Evolutionary conservation across 2,888 invertebrate species (phyloP).

Genomic region (Theretra japonica): DNA sequence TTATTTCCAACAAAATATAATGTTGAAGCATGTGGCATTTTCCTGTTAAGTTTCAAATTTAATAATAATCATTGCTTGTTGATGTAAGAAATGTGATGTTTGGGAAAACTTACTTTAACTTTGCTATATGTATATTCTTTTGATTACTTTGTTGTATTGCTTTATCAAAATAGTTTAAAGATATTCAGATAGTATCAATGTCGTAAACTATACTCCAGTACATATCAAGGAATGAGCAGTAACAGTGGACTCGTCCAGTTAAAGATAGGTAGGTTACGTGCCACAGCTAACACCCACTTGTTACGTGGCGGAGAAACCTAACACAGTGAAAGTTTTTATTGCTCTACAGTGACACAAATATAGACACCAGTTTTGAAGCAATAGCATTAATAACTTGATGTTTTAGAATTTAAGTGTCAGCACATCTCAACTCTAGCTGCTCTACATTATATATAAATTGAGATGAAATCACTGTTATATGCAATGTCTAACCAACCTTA

Average conservation of each 20-base stretch:
- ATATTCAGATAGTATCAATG: neutral
- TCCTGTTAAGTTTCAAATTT: constrained; percentile 36
- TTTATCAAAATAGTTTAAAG: no score
- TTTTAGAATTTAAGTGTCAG: neutral
- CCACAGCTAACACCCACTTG: constrained; percentile 60
- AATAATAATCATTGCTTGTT: neutral
- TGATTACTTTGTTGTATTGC: no score
- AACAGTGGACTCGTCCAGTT: constrained; percentile 37
- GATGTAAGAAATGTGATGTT: neutral
- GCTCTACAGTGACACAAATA: constrained; percentile 58
- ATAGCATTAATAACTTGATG: constrained; percentile 28
- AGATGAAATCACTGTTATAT: neutral
- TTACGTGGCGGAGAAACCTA: constrained; percentile 75
- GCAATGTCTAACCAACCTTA: neutral
- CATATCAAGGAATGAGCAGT: constrained; percentile 5
- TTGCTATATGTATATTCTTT: no score
- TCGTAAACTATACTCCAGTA: neutral
- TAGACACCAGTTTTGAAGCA: constrained; percentile 46
- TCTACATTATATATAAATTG: neutral
- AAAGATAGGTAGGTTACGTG: constrained; percentile 50
- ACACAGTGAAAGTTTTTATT: constrained; percentile 74
- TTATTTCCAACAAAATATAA: constrained; percentile 33
- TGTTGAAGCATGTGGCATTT: constrained; percentile 35
- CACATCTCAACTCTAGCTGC: neutral
- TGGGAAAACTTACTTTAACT: neutral